A percentile compares a stretch with the other conserved stretches of the same genome.
phyloP scores from a whole-genome alignment of 2,888 invertebrate species.

The Sinelater perroti region DNA sequence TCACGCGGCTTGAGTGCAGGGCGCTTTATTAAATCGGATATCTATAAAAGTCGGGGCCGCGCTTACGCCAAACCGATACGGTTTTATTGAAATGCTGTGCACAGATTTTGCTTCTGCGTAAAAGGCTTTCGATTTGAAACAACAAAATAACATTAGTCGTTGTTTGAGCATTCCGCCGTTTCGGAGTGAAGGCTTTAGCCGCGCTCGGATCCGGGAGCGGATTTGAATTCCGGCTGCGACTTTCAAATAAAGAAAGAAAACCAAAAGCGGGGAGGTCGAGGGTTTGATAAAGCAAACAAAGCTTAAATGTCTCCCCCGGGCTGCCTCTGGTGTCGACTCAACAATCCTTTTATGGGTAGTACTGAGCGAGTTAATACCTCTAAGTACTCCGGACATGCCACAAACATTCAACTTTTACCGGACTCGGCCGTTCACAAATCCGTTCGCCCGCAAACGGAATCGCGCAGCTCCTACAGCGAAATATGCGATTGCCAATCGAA shows the following conservation, averaged over 20 bases:
- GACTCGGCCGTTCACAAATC: no score
- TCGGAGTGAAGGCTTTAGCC: constrained; percentile 34
- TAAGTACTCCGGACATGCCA: constrained; percentile 23
- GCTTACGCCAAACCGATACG: constrained; percentile 11
- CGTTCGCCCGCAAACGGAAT: no score
- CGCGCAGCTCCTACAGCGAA: no score
- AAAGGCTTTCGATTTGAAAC: constrained; percentile 40
- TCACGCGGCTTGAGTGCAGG: neutral
- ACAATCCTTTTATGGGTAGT: constrained; percentile 30
- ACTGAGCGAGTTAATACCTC: constrained; percentile 23
- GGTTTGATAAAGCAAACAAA: constrained; percentile 54
- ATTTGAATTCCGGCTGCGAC: constrained; percentile 43
- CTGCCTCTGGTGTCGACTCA: constrained; percentile 37
- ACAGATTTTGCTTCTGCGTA: constrained; percentile 29
- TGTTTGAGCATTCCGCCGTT: constrained; percentile 37
- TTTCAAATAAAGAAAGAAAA: constrained; percentile 50
- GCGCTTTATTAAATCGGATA: constrained; percentile 12
- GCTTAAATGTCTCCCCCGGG: constrained; percentile 52
- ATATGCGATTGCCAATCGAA: no score
- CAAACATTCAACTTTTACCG: constrained; percentile 20
- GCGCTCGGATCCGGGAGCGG: constrained; percentile 26
- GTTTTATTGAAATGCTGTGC: constrained; percentile 26
- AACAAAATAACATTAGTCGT: constrained; percentile 43
- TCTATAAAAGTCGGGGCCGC: constrained; percentile 9
- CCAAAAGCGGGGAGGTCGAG: constrained; percentile 50